A percentile compares a stretch with the other conserved stretches of the same genome.
Conservation (phyloP, 2,797 vertebrate species). For the Decapterus maruadsi region DNA sequence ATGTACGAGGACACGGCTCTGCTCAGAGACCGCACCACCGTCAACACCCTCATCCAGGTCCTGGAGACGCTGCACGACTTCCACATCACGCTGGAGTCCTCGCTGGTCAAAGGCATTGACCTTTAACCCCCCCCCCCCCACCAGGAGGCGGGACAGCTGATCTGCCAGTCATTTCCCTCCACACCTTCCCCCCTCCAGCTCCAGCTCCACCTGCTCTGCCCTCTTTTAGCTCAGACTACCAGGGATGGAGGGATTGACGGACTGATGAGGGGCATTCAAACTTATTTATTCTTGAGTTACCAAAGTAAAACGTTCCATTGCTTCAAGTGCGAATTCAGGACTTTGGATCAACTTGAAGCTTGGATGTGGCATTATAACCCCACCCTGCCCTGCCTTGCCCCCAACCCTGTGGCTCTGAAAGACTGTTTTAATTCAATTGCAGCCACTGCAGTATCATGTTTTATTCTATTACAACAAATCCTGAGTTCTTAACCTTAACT, state of each 20-base stretch:
- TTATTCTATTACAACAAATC: constrained; percentile 13
- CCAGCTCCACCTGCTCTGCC: neutral
- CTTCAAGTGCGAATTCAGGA: neutral
- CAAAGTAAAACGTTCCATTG: constrained; percentile 33
- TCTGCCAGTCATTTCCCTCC: too few species aligned
- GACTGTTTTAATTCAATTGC: neutral
- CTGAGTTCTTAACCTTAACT: neutral
- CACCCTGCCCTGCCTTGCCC: too few species aligned
- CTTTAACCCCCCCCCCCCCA: constrained; percentile 86
- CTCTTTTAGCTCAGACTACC: neutral
- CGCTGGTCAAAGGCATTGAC: constrained; percentile 93
- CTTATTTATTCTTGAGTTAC: neutral
- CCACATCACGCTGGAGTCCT: constrained; percentile 92
- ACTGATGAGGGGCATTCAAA: neutral
- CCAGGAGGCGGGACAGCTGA: too few species aligned
- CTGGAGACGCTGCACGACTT: constrained; percentile 92
- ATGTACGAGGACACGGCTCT: constrained; percentile 94
- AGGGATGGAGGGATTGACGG: too few species aligned
- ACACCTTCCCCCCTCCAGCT: neutral
- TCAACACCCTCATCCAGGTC: constrained; percentile 89
- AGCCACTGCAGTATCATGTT: constrained; percentile 8
- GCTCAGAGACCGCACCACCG: constrained; percentile 89
- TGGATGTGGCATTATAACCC: constrained; percentile 39
- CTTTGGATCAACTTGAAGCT: constrained; percentile 9
- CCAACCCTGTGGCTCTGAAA: too few species aligned